Base-by-base conservation (phyloP, 2,888 invertebrate genomes). In the Azorinus chamasolen region DNA sequence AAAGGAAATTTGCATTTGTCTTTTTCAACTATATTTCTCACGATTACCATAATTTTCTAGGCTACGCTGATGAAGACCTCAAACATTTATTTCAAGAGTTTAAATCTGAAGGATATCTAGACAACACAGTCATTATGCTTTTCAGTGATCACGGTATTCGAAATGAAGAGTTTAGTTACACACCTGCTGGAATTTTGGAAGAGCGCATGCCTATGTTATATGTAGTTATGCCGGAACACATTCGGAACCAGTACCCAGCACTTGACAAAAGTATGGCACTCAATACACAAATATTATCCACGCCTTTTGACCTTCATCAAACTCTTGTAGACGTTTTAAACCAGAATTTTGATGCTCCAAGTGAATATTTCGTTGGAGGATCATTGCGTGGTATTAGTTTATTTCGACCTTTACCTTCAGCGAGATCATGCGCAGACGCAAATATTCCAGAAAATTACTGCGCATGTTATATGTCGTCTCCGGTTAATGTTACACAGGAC, bases 71-170 rank as follows among this genome's bases (percentile, higher is more conserved):
- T 88, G 93, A 94, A 0, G 93, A 94, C 53, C 95, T 96, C 86
- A 90, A 94, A 80, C 87, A 93, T 0, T 95, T 96, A 87, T 93
- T 97, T 61, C 91, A 93, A 75, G 92, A 93, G 69, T 65, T 89
- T 58, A 93, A 95, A 59, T 64, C 74, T 0, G 73, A 79, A 16
- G 89, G 90, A 3, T 83, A 85, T 41, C 77, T 92, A 0, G 82
- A 89, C 2, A 89, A 90, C 71, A 86, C 90, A 1, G 78, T 91
- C 1, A 53, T 92, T 0, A 63, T 91, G 12, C 87, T 90, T 51
- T 91, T 97, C 94, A 97, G 97, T 92, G 98, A 98, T 91, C 98
- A 98, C 89, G 98, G 98, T 0, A 95, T 97, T 72, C 94, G 98
- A 75, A 97, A 96, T 96, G 98, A 97, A 1, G 94, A 94, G 6